These are phyloP conservation scores for Abrostola triplasia DNA, from an alignment of 2,888 invertebrate genomes.

Conservation along the genomic window DNA sequence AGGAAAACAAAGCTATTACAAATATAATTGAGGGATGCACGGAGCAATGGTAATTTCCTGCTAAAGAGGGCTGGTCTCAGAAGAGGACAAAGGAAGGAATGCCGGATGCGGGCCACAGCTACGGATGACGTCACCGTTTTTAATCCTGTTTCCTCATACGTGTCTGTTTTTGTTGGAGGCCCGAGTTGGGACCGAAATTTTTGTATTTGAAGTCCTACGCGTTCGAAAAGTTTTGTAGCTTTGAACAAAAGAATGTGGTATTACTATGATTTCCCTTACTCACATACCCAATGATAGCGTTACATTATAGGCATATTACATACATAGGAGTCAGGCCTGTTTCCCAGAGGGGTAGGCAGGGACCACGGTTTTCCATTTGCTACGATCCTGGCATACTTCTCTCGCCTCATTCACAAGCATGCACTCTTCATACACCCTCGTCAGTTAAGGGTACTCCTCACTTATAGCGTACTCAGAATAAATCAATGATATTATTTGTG, in stretches of 20 bases:
- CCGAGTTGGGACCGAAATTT: background rate
- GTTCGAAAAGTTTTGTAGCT: background rate
- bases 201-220: background rate
- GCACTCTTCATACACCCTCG: no score
- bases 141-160: conserved; percentile 18
- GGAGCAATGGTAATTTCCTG: conserved; percentile 44
- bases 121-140: conserved; percentile 15
- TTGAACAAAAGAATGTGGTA: background rate
- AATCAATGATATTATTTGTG: no score
- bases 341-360: no score
- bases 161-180: background rate
- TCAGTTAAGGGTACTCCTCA: no score
- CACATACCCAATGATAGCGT: no score
- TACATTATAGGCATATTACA: no score
- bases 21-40: conserved; percentile 10
- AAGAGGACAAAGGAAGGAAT: conserved; percentile 15
- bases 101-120: conserved; percentile 11
- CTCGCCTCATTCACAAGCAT: no score
- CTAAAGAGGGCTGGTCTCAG: conserved; percentile 2
- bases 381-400: no score
- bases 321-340: no score
- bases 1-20: conserved; percentile 8
- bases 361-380: no score
- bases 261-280: no score
- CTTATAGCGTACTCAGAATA: no score